Percentiles rank a stretch among this genome's conserved stretches.
These are phyloP conservation scores for Drosophila burlai DNA, from an alignment of 1,140 invertebrate species.

Conservation along the genomic window DNA sequence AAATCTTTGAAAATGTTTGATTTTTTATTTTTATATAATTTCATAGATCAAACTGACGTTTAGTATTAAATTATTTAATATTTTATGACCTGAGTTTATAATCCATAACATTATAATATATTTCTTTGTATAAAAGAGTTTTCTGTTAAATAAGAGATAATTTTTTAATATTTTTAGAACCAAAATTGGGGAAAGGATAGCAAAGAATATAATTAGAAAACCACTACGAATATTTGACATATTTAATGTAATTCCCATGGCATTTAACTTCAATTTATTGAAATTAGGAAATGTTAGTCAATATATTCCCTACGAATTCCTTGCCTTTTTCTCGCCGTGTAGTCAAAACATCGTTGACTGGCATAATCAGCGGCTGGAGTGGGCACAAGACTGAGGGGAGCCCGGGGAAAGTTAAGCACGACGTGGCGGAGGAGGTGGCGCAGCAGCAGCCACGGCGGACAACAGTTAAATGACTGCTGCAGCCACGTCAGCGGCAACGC, in stretches of 20 bases:
- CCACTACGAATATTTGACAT: too few relatives aligned
- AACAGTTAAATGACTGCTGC: conserved; percentile 80
- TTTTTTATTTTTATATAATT: too few relatives aligned
- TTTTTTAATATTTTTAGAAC: too few relatives aligned
- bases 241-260: neutral
- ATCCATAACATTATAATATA: too few relatives aligned
- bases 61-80: neutral
- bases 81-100: too few relatives aligned
- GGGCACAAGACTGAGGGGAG: neutral
- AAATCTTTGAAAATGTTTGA: too few relatives aligned
- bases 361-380: conserved; percentile 36
- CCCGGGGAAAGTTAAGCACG: conserved; percentile 18
- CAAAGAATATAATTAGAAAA: too few relatives aligned
- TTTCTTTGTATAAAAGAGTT: too few relatives aligned
- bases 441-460: conserved; percentile 30
- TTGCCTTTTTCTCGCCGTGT: neutral
- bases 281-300: neutral
- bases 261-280: neutral
- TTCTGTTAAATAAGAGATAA: too few relatives aligned
- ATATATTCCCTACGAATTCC: neutral
- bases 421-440: neutral
- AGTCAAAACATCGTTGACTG: conserved; percentile 56
- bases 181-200: too few relatives aligned
- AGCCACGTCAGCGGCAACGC: conserved; percentile 70
- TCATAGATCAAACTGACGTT: neutral